A percentile compares a stretch with the other conserved stretches of the same genome.
These are phyloP conservation scores for Pitangus sulphuratus DNA, from an alignment of 2,797 vertebrate genomes.

Conservation along the genomic window DNA sequence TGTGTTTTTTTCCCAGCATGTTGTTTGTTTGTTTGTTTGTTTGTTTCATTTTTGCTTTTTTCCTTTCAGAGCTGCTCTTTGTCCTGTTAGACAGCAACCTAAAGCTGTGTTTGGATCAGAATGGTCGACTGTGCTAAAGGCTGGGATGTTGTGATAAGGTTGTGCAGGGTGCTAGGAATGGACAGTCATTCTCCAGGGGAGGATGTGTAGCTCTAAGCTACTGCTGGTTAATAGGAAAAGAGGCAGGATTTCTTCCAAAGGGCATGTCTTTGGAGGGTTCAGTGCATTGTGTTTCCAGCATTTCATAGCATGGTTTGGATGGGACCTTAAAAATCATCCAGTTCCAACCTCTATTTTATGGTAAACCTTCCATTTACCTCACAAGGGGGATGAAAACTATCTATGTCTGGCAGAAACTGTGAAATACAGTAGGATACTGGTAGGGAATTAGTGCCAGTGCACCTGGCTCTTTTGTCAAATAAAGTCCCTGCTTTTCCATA, in stretches of 20 bases:
- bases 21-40: neutral
- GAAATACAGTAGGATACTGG: neutral
- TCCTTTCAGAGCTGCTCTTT: neutral
- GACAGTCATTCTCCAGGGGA: neutral
- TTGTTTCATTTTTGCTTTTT: neutral
- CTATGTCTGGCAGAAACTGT: neutral
- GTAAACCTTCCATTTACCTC: neutral
- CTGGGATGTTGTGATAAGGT: neutral
- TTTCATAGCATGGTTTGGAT: neutral
- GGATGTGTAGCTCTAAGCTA: neutral
- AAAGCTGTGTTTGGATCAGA: neutral
- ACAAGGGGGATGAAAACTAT: neutral
- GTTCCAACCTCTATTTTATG: neutral
- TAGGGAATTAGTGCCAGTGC: neutral
- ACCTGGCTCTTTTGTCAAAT: neutral
- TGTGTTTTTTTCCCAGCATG: accelerated
- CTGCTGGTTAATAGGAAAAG: neutral
- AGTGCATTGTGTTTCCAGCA: neutral
- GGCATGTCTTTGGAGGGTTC: neutral
- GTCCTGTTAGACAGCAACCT: neutral
- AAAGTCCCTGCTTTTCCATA: neutral
- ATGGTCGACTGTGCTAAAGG: neutral
- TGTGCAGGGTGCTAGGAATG: neutral
- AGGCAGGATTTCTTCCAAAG: neutral
- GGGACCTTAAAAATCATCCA: neutral